A percentile compares a stretch with the other conserved stretches of the same genome.
Evolutionary conservation across 2,113 vertebrate genomes (phyloP).

Genomic region (Bufo bufo): DNA sequence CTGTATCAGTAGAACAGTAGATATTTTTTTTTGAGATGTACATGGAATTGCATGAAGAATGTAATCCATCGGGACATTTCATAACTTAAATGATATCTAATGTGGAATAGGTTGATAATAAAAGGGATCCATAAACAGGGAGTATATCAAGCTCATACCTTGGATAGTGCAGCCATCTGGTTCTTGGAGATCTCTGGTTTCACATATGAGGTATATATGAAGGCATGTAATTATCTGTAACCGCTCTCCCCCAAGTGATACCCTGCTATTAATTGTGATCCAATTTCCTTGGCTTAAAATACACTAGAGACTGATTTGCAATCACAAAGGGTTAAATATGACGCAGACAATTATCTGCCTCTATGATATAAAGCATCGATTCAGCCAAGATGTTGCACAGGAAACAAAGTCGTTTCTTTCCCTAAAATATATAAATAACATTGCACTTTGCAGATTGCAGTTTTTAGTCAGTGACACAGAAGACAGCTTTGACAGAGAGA

Average conservation of each 20-base stretch:
- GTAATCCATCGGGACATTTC: neutral
- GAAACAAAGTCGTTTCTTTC: neutral
- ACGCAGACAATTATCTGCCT: neutral
- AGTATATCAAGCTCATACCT: neutral
- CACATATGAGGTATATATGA: neutral
- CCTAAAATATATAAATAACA: neutral
- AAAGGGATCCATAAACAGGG: neutral
- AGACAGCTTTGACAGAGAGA: slow-evolving; percentile 41
- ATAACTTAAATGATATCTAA: neutral
- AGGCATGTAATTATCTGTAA: neutral
- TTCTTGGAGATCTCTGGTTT: neutral
- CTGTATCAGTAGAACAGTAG: neutral
- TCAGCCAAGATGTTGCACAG: neutral
- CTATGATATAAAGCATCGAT: neutral
- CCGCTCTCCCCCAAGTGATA: neutral
- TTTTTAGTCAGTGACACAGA: slow-evolving; percentile 19
- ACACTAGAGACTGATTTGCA: neutral
- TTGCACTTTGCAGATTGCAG: neutral
- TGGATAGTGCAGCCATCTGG: neutral
- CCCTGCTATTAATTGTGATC: neutral
- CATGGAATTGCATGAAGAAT: neutral
- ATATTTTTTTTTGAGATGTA: neutral
- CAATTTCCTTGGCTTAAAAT: neutral
- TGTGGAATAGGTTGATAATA: neutral
- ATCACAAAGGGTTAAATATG: neutral